Conservation (phyloP, 2,113 vertebrate genomes). For the Spea bombifrons region DNA sequence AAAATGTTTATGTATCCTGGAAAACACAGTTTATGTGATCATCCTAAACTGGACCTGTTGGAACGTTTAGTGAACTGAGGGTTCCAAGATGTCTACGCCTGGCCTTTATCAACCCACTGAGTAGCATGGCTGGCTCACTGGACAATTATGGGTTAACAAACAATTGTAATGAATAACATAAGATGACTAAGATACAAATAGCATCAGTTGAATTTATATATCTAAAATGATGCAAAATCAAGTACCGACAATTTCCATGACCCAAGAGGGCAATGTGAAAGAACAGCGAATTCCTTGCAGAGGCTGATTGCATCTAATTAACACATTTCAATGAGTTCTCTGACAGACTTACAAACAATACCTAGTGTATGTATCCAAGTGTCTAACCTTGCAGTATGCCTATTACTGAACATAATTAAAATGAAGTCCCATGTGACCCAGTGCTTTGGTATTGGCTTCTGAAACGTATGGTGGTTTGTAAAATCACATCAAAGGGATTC, state of each 20-base stretch:
- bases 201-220: background rate
- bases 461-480: background rate
- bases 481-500: background rate
- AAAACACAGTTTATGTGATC: too few species aligned
- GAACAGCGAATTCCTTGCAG: slow-evolving; percentile 15
- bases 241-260: slow-evolving; percentile 5
- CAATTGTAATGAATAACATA: background rate
- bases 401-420: slow-evolving; percentile 25
- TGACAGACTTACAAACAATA: slow-evolving; percentile 22
- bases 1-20: too few species aligned
- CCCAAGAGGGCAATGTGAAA: background rate
- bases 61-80: too few species aligned
- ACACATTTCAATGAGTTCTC: slow-evolving; percentile 40
- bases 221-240: background rate
- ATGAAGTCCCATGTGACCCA: background rate
- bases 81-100: too few species aligned
- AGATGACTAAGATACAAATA: background rate
- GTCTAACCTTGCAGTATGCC: slow-evolving; percentile 19
- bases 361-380: slow-evolving; percentile 14
- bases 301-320: slow-evolving; percentile 31
- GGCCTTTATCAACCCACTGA: too few species aligned
- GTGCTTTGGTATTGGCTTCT: background rate
- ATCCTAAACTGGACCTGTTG: too few species aligned
- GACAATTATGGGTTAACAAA: background rate
- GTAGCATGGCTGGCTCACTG: too few species aligned